Evolutionary conservation across 2,888 invertebrate genomes (phyloP).

Genomic region (Phengaris arion): DNA sequence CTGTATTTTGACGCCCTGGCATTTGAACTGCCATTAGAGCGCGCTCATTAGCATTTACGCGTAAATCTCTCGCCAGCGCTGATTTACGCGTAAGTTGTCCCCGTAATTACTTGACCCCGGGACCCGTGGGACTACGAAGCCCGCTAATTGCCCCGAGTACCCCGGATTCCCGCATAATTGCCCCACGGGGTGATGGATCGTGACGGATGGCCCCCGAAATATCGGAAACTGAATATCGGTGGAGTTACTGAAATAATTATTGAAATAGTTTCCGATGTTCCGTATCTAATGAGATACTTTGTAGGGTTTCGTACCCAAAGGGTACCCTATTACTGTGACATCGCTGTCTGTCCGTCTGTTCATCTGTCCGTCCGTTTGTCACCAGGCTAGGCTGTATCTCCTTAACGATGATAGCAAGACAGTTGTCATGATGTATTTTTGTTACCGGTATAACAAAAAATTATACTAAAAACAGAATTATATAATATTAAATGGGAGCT

Average conservation of each 20-base stretch:
- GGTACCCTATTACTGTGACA: no score
- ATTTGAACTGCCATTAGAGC: slow-evolving; percentile 2
- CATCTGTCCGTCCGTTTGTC: no score
- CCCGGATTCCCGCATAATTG: slow-evolving; percentile 7
- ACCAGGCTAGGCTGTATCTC: no score
- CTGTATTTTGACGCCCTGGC: not conserved
- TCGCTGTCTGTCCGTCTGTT: no score
- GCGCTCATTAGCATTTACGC: slow-evolving; percentile 11
- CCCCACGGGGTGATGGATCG: not conserved
- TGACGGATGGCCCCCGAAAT: slow-evolving; percentile 7
- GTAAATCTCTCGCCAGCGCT: not conserved
- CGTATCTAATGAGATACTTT: not conserved
- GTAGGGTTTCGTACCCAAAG: no score
- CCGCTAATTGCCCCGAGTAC: not conserved
- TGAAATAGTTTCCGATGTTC: not conserved
- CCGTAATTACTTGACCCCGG: slow-evolving; percentile 10
- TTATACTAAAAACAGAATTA: no score
- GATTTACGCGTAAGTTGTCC: slow-evolving; percentile 18
- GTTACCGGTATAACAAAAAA: no score
- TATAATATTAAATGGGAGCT: no score
- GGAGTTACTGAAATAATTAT: not conserved
- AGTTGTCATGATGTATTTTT: no score
- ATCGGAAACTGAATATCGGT: not conserved
- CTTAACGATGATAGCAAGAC: no score
- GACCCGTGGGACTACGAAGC: not conserved